Evolutionary conservation across 2,797 vertebrate species (phyloP).

Genomic region (Ceyx erithaca): DNA sequence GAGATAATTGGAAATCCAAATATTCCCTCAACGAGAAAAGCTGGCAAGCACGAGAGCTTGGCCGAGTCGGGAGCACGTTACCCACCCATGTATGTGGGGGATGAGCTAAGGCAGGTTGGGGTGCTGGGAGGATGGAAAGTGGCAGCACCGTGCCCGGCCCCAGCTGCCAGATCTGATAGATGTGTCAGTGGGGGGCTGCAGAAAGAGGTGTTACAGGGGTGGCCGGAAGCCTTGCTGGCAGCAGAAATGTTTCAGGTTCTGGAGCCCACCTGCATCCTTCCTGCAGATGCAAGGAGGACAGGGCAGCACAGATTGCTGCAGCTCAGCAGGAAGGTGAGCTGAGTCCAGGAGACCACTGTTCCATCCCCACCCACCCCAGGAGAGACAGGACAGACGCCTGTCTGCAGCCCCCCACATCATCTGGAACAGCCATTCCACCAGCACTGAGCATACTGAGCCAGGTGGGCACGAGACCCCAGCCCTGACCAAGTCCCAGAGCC

Average conservation of each 20-base stretch:
- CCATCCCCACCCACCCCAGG: not conserved
- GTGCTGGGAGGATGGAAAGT: fast-evolving
- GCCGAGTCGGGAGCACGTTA: not conserved
- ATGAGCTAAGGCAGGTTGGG: not conserved
- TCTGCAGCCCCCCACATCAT: not conserved
- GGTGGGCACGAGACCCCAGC: not conserved
- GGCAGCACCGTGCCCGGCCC: not conserved
- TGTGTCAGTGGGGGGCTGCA: fast-evolving
- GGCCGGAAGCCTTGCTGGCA: fast-evolving
- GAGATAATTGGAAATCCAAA: slow-evolving; percentile 29
- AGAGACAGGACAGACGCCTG: not conserved
- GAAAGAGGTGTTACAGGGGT: not conserved
- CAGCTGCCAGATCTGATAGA: not conserved
- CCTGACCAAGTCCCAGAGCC: fast-evolving
- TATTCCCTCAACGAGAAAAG: not conserved
- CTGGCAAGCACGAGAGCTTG: not conserved
- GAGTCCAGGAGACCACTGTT: fast-evolving
- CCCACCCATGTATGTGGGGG: not conserved
- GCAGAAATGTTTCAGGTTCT: not conserved
- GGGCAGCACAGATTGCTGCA: fast-evolving
- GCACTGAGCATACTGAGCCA: fast-evolving
- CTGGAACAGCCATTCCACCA: not conserved
- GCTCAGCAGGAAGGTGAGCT: not conserved
- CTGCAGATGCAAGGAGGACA: fast-evolving
- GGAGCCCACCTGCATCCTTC: not conserved